Evolutionary conservation across 1,140 invertebrate genomes (phyloP).

Genomic region (Drosophila leontia): DNA sequence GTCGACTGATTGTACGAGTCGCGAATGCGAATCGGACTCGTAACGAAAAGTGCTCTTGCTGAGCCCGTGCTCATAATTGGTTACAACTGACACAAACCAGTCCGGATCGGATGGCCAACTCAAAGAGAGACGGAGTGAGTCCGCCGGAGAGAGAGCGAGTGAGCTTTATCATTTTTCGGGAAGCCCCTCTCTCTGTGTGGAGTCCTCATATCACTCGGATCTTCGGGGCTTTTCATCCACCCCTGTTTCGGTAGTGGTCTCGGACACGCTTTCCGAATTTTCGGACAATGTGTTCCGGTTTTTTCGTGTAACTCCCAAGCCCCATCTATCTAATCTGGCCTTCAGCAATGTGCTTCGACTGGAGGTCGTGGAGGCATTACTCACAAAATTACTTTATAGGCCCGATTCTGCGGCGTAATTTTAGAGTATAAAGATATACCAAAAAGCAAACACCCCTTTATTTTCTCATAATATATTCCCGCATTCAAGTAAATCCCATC

Average conservation of each 20-base stretch:
- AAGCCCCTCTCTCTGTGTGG: neutral
- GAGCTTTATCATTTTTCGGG: slow-evolving; percentile 26
- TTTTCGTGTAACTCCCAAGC: neutral
- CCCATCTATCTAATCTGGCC: slow-evolving; percentile 8
- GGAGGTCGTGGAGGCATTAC: neutral
- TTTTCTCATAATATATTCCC: slow-evolving; percentile 10
- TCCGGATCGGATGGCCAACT: slow-evolving; percentile 46
- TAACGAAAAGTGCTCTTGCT: slow-evolving; percentile 11
- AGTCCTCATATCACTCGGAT: slow-evolving; percentile 26
- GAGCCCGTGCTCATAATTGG: slow-evolving; percentile 42
- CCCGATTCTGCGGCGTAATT: slow-evolving; percentile 26
- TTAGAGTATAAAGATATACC: slow-evolving; percentile 12
- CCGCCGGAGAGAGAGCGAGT: slow-evolving; percentile 6
- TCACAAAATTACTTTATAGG: neutral
- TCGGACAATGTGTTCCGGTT: slow-evolving; percentile 14
- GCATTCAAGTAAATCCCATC: slow-evolving; percentile 39
- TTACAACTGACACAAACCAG: slow-evolving; percentile 51
- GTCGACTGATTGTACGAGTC: slow-evolving; percentile 19
- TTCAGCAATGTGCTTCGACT: neutral
- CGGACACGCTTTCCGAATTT: slow-evolving; percentile 7
- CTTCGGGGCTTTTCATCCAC: neutral
- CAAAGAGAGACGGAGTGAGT: slow-evolving; percentile 4
- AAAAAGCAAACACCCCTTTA: neutral
- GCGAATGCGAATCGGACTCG: slow-evolving; percentile 28
- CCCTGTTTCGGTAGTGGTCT: neutral